Percentiles rank a stretch among this genome's conserved stretches.
phyloP scores from a whole-genome alignment of 2,888 invertebrate species.

The Ophioninae sp. region DNA sequence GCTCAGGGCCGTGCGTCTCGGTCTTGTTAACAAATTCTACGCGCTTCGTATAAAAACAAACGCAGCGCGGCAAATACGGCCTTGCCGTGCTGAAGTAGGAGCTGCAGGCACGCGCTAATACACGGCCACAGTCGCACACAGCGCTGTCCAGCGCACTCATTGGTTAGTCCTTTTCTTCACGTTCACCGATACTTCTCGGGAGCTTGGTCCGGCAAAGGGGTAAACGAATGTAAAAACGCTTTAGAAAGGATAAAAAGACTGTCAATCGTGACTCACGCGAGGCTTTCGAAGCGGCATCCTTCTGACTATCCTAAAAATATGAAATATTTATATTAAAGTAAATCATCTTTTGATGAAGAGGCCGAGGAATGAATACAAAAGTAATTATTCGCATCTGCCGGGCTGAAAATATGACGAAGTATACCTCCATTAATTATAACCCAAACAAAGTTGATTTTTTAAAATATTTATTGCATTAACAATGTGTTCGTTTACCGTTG shows the following conservation, averaged over 20 bases:
- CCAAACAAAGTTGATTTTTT: not conserved
- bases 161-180: no score
- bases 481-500: constrained; percentile 55
- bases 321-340: not conserved
- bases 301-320: constrained; percentile 51
- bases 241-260: not conserved
- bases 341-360: constrained; percentile 3
- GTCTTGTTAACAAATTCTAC: no score
- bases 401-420: not conserved
- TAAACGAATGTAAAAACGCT: constrained; percentile 37
- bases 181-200: no score
- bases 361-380: not conserved
- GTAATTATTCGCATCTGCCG: not conserved
- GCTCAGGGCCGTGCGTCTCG: no score
- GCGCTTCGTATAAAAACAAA: no score
- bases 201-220: no score
- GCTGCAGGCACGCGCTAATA: no score
- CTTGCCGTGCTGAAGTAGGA: no score
- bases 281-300: constrained; percentile 54
- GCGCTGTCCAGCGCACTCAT: no score
- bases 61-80: no score
- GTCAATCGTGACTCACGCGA: constrained; percentile 51
- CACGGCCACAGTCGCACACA: no score
- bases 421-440: not conserved
- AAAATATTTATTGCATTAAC: not conserved